Conservation (phyloP, 2,113 vertebrate species). For the Podiceps cristatus region DNA sequence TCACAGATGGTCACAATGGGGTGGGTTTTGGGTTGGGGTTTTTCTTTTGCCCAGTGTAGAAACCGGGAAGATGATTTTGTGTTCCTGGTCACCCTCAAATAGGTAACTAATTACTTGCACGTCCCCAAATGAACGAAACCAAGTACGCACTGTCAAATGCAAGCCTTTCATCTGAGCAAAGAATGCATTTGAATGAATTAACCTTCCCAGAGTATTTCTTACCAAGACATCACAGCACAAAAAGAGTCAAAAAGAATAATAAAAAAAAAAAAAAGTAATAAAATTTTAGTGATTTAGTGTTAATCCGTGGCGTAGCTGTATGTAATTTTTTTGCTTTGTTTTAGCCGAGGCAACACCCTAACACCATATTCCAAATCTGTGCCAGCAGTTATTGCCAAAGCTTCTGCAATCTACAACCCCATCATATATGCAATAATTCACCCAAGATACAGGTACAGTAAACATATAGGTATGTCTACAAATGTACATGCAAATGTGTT, state of each 20-base stretch:
- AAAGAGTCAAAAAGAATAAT: neutral
- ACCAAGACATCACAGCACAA: neutral
- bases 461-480: neutral
- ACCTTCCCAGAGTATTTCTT: neutral
- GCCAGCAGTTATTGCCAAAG: constrained; percentile 78
- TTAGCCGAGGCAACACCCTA: constrained; percentile 59
- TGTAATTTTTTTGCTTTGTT: constrained; percentile 51
- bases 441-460: constrained; percentile 78
- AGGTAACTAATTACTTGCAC: neutral
- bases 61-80: neutral
- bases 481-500: neutral
- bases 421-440: constrained; percentile 80
- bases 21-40: neutral
- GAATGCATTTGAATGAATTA: neutral
- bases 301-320: neutral
- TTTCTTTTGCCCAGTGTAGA: neutral
- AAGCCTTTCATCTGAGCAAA: neutral
- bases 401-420: constrained; percentile 78
- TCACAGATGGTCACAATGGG: neutral
- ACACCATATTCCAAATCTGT: constrained; percentile 77
- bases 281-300: neutral
- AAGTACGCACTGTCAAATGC: neutral
- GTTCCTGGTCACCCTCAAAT: neutral
- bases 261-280: too few species aligned
- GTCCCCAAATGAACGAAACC: neutral